Evolutionary conservation across 1,140 invertebrate species (phyloP).

Genomic region (Bombus impatiens): DNA sequence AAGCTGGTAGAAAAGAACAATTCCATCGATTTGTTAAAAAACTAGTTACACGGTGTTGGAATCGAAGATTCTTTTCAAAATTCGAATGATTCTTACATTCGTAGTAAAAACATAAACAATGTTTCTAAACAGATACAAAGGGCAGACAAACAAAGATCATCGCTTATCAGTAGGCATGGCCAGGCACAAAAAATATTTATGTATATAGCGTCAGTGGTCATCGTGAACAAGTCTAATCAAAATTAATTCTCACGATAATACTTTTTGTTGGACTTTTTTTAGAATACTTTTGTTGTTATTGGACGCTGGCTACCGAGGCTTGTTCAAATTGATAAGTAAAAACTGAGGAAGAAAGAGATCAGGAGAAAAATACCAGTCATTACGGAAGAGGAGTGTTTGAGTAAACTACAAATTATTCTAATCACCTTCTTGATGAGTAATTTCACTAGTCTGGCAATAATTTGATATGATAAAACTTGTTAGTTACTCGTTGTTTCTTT

Average conservation of each 20-base stretch:
- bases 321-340: neutral
- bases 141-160: slow-evolving; percentile 30
- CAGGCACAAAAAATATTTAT: neutral
- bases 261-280: neutral
- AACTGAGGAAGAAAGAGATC: neutral
- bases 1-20: neutral
- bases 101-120: neutral
- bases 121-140: neutral
- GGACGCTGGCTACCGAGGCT: too few relatives aligned
- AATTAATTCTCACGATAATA: neutral
- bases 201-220: neutral
- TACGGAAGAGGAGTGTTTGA: neutral
- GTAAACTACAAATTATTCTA: slow-evolving; percentile 8
- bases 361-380: neutral
- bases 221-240: neutral
- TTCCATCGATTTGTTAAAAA: neutral
- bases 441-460: neutral
- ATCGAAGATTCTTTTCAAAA: neutral
- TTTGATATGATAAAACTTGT: neutral
- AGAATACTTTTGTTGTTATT: neutral
- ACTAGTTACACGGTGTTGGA: neutral
- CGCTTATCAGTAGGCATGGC: slow-evolving; percentile 11
- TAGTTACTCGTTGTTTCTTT: neutral
- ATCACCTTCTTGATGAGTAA: neutral
- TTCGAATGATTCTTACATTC: neutral